Percentiles rank a stretch among this genome's conserved stretches.
Conservation (phyloP, 2,797 vertebrate species). For the Rhabdophis nuchalis region DNA sequence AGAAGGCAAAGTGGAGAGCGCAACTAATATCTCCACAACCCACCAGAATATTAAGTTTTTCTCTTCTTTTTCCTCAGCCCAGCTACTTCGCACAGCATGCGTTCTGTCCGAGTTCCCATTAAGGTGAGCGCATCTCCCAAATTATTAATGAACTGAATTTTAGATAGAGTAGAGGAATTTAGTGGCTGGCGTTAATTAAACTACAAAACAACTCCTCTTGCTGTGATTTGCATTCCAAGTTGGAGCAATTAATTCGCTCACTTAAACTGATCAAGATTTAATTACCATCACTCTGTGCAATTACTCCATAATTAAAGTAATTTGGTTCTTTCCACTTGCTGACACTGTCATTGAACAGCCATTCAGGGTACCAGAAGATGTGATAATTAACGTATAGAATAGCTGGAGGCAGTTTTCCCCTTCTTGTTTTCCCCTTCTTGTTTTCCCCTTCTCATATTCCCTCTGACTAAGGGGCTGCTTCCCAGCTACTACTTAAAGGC, state of each 20-base stretch:
- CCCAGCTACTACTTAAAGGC: background rate
- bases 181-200: conserved; percentile 78
- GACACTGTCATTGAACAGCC: conserved; percentile 82
- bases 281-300: conserved; percentile 94
- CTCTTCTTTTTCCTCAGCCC: conserved; percentile 51
- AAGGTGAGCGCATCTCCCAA: conserved; percentile 78
- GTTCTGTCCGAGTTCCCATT: conserved; percentile 70
- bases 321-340: conserved; percentile 86
- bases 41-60: conserved; percentile 74
- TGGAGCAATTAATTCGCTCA: conserved; percentile 94
- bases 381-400: conserved; percentile 83
- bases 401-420: conserved; percentile 70
- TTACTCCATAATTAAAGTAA: conserved; percentile 98
- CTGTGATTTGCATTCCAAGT: conserved; percentile 82
- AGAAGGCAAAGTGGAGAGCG: conserved; percentile 64
- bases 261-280: conserved; percentile 99
- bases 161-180: conserved; percentile 77
- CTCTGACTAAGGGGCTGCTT: background rate
- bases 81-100: conserved; percentile 67
- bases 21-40: conserved; percentile 62
- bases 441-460: conserved; percentile 56
- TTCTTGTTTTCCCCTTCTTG: conserved; percentile 49
- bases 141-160: conserved; percentile 79
- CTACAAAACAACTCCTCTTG: conserved; percentile 76
- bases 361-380: conserved; percentile 78